Percentiles rank a stretch among this genome's conserved stretches.
These are phyloP conservation scores for Agraylea sexmaculata DNA, from an alignment of 1,140 invertebrate species.

Conservation along the genomic window DNA sequence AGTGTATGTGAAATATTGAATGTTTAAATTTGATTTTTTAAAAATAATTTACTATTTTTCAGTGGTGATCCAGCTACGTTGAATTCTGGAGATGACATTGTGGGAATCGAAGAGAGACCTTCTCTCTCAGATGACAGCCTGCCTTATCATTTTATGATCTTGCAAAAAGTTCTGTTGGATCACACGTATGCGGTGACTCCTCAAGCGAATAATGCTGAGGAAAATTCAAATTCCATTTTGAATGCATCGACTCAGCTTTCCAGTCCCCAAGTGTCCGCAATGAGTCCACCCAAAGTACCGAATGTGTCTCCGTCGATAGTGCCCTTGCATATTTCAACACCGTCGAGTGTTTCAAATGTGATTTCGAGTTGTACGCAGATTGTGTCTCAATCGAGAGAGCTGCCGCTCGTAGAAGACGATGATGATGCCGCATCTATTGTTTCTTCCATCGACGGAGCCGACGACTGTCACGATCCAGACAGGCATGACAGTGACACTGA, in stretches of 20 bases:
- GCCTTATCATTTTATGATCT: conserved; percentile 21
- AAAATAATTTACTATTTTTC: conserved; percentile 25
- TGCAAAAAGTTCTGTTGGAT: conserved; percentile 39
- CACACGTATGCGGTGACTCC: conserved; percentile 35
- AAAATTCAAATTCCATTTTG: conserved; percentile 17
- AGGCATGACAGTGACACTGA: conserved; percentile 68
- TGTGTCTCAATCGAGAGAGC: conserved; percentile 7
- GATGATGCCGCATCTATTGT: conserved; percentile 36
- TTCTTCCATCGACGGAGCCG: conserved; percentile 35
- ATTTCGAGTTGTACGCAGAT: conserved; percentile 8
- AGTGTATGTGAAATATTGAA: no score
- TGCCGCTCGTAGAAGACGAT: conserved; percentile 22
- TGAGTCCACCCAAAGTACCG: conserved; percentile 19
- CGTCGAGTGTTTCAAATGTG: conserved; percentile 17
- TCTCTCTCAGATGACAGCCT: conserved; percentile 37
- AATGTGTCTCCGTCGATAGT: conserved; percentile 10
- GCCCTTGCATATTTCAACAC: conserved; percentile 22
- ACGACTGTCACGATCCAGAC: conserved; percentile 21
- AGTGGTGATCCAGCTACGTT: conserved; percentile 38
- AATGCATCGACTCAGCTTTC: conserved; percentile 16
- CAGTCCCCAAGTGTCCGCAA: conserved; percentile 19
- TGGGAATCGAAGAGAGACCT: conserved; percentile 36
- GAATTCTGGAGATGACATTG: conserved; percentile 33
- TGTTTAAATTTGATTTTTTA: no score
- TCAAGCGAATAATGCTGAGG: conserved; percentile 19